Conservation (phyloP, 2,797 vertebrate genomes). For the Telmatherina bonti region DNA sequence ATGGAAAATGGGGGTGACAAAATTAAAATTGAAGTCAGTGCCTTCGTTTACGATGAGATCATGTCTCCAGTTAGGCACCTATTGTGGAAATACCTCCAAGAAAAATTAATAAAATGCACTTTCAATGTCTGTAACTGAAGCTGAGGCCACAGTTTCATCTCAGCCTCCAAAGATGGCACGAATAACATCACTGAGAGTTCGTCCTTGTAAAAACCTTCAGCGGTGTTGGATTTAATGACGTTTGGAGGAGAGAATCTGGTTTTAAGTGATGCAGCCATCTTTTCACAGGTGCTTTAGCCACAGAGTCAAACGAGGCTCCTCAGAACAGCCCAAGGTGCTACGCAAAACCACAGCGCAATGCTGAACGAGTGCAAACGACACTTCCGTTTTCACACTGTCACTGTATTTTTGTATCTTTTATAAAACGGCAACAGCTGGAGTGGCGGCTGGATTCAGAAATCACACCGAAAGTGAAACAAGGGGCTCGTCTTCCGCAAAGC, state of each 20-base stretch:
- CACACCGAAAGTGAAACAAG: constrained; percentile 37
- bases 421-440: constrained; percentile 24
- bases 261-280: constrained; percentile 13
- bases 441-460: constrained; percentile 44
- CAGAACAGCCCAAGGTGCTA: constrained; percentile 34
- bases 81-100: constrained; percentile 51
- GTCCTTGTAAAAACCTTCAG: neutral
- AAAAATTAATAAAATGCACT: constrained; percentile 5
- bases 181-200: neutral
- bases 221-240: neutral
- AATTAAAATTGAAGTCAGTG: constrained; percentile 30
- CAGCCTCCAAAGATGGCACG: constrained; percentile 25
- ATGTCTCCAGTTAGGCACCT: constrained; percentile 12
- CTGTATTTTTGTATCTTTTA: constrained; percentile 20
- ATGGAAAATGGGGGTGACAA: neutral
- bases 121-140: constrained; percentile 10
- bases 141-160: constrained; percentile 4
- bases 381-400: constrained; percentile 27
- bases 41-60: constrained; percentile 41
- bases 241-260: neutral
- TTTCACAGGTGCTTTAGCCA: constrained; percentile 30
- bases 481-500: constrained; percentile 31
- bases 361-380: constrained; percentile 20
- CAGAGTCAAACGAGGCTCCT: constrained; percentile 21
- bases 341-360: constrained; percentile 17